phyloP scores from a whole-genome alignment of 1,140 invertebrate genomes.

The Trypoxylus dichotomus region DNA sequence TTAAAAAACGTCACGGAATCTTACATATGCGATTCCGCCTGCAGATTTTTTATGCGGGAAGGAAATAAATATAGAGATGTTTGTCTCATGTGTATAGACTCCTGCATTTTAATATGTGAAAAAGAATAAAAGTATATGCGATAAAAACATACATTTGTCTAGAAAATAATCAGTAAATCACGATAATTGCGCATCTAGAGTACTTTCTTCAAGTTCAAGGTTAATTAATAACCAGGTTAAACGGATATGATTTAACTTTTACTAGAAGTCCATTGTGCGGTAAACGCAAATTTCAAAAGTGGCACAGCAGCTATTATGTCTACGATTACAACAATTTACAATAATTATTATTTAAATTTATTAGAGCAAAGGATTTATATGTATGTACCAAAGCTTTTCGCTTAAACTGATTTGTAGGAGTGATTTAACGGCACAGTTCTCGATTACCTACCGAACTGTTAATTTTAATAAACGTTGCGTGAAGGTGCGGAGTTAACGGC shows the following conservation, averaged over 20 bases:
- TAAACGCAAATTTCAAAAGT: not conserved
- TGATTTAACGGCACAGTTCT: no score
- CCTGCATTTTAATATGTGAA: no score
- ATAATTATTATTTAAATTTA: constrained; percentile 7
- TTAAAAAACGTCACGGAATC: no score
- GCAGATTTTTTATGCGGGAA: no score
- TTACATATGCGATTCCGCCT: no score
- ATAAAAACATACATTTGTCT: not conserved
- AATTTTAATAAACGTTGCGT: no score
- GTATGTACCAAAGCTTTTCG: not conserved
- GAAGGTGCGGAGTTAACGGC: no score
- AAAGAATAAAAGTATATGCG: not conserved
- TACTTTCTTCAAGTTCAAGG: constrained; percentile 6
- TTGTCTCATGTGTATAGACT: no score
- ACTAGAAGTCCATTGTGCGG: not conserved
- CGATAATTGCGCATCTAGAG: not conserved
- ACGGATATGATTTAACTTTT: constrained; percentile 16
- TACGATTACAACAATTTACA: not conserved
- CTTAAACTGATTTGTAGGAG: no score
- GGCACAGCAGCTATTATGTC: not conserved
- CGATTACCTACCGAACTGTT: no score
- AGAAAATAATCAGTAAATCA: no score
- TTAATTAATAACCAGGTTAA: not conserved
- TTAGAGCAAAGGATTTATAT: not conserved
- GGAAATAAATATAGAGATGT: no score